Evolutionary conservation across 2,113 vertebrate species (phyloP), one percentile per base, ranked within the genome.

Genomic region (Hemiscyllium ocellatum): DNA sequence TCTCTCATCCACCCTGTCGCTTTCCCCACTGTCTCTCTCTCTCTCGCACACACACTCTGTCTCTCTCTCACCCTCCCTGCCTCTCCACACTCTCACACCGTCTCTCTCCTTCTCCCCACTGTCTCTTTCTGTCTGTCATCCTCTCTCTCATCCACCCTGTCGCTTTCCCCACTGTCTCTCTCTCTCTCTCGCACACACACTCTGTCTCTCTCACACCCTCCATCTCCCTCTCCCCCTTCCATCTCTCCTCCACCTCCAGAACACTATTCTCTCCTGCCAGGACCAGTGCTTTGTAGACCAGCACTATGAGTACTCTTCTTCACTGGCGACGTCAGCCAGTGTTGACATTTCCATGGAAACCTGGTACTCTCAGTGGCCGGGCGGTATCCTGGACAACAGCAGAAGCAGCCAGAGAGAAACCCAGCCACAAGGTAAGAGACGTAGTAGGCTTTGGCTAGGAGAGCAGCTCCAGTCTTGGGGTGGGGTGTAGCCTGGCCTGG

Each of bases 311-410:
- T 96, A 96, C 96, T 97, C 97, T 65, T 96, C 97, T 96, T 97
- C 97, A 96, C 96, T 97, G 97, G 96, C 97, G 95, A 97, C 98
- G 95, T 97, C 97, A 97, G 97, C 97, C 97, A 97, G 96, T 97
- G 97, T 98, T 98, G 98, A 97, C 95, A 98, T 99, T 98, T 98
- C 98, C 98, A 98, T 97, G 98, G 98, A 98, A 96, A 99, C 98
- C 91, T 97, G 98, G 97, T 97, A 98, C 96, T 97, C 98, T 95
- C 96, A 97, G 96, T 98, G 98, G 98, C 95, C 97, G 96, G 96
- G 96, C 96, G 98, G 97, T 98, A 97, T 97, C 97, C 96, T 96
- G 96, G 97, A 98, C 97, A 85, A 96, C 96, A 80, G 96, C 96
- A 96, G 96, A 96, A 96, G 96, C 97, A 97, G 96, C 96, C 97